Evolutionary conservation across 2,888 invertebrate species (phyloP).

Genomic region (Serripes groenlandicus): DNA sequence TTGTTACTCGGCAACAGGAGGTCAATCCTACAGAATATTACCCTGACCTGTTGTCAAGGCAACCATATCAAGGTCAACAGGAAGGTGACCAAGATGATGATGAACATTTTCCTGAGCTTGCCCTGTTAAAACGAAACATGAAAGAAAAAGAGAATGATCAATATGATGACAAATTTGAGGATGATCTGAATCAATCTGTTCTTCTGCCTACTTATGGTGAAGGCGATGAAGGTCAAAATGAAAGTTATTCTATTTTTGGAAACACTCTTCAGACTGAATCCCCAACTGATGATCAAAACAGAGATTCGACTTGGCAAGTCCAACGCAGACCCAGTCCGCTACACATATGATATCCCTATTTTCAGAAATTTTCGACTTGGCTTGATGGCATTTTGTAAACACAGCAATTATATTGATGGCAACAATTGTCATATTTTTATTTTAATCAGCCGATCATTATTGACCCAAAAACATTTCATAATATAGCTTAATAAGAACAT

Average conservation of each 20-base stretch:
- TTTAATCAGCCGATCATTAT: too few relatives aligned
- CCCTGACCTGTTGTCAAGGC: not conserved
- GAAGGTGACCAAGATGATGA: slow-evolving; percentile 4
- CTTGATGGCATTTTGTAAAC: too few relatives aligned
- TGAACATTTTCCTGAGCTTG: slow-evolving; percentile 4
- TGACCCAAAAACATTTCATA: too few relatives aligned
- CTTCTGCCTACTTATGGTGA: slow-evolving; percentile 2
- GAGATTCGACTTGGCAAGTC: slow-evolving; percentile 53
- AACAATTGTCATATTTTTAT: too few relatives aligned
- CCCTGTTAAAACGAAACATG: not conserved
- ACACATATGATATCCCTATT: too few relatives aligned
- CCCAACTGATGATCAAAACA: slow-evolving; percentile 11
- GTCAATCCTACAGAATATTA: not conserved
- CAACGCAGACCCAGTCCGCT: slow-evolving; percentile 15
- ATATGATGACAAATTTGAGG: slow-evolving; percentile 15
- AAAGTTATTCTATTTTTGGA: slow-evolving; percentile 13
- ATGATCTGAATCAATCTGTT: not conserved
- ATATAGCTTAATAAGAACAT: too few relatives aligned
- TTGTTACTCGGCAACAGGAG: not conserved
- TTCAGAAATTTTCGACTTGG: too few relatives aligned
- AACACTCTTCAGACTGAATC: slow-evolving; percentile 17
- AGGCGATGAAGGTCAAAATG: not conserved
- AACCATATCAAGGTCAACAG: not conserved
- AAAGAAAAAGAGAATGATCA: not conserved
- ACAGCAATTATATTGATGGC: too few relatives aligned